Evolutionary conservation across 2,113 vertebrate species (phyloP), one percentile per base, ranked within the genome.

Genomic region (Cygnus buccinator): DNA sequence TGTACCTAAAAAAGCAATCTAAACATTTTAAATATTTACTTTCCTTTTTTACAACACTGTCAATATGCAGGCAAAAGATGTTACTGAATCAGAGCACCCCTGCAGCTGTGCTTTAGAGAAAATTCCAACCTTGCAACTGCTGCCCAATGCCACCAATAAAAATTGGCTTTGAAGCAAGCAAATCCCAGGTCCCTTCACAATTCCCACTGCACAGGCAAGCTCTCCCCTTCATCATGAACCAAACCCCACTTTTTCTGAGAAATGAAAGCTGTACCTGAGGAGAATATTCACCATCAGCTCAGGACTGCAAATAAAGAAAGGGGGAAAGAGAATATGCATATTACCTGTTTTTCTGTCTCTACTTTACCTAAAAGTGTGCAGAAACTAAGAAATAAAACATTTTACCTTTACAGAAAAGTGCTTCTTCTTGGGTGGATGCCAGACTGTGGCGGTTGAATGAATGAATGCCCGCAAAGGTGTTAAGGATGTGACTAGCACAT

Each of bases 401-500:
- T 92, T 98, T 97, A 99, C 99, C 98, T 99, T 98, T 31, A 98
- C 68, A 9, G 98, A 96, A 89, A 98, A 98, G 77, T 98, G 98
- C 44, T 96, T 97, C 91, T 84, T 98, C 73, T 98, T 98, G 79
- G 97, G 97, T 81, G 95, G 98, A 84, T 98, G 96, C 94, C 94
- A 98, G 89, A 99, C 98, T 20, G 98, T 96, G 58, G 97, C 97
- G 7, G 97, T 98, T 76, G 98, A 98, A 95, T 99, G 98, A 96
- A 99, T 97, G 94, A 99, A 99, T 14, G 99, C 98, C 8, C 98
- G 98, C 65, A 99, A 95, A 2, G 99, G 99, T 44, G 95, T 98
- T 89, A 98, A 91, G 16, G 99, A 99, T n/a, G 99, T 99, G 82
- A 99, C 98, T 81, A 99, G 94, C 39, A 99, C 98, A 15, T 99